Percentiles rank a stretch among this genome's conserved stretches.
Conservation (phyloP, 1,140 invertebrate genomes). For the Triops longicaudatus region DNA sequence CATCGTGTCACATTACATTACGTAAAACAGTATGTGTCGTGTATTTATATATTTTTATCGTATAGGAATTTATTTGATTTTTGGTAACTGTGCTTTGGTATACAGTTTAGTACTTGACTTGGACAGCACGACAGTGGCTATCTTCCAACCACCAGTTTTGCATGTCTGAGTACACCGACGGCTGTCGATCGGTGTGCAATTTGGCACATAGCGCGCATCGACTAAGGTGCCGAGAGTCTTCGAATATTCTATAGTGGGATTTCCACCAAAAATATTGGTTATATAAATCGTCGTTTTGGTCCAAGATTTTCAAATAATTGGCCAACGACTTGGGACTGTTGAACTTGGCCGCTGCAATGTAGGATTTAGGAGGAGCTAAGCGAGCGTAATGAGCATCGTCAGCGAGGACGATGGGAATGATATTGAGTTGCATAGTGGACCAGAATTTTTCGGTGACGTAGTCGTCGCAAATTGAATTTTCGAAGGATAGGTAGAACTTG, state of each 20-base stretch:
- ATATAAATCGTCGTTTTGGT: constrained; percentile 37
- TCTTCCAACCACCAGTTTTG: constrained; percentile 24
- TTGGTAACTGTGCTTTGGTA: not conserved
- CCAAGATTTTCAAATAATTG: constrained; percentile 37
- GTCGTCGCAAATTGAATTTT: constrained; percentile 38
- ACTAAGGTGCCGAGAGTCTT: constrained; percentile 1
- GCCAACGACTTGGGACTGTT: constrained; percentile 37
- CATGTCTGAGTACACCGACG: constrained; percentile 19
- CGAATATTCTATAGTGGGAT: constrained; percentile 18
- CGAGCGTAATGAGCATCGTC: constrained; percentile 41
- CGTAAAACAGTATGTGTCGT: not conserved
- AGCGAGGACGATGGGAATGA: constrained; percentile 47
- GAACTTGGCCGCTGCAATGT: constrained; percentile 46
- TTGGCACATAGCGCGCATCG: constrained; percentile 24
- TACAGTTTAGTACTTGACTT: not conserved
- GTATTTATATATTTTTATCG: not conserved
- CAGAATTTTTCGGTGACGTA: constrained; percentile 40
- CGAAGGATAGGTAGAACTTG: constrained; percentile 41
- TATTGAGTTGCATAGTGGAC: constrained; percentile 19
- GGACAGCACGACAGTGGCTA: not conserved
- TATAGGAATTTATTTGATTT: no score
- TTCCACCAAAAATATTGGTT: constrained; percentile 42
- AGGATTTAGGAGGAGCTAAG: constrained; percentile 42
- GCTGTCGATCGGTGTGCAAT: constrained; percentile 19
- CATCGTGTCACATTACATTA: not conserved